Evolutionary conservation across 2,113 vertebrate genomes (phyloP), one percentile per base, ranked within the genome.

Genomic region (Albula goreensis): DNA sequence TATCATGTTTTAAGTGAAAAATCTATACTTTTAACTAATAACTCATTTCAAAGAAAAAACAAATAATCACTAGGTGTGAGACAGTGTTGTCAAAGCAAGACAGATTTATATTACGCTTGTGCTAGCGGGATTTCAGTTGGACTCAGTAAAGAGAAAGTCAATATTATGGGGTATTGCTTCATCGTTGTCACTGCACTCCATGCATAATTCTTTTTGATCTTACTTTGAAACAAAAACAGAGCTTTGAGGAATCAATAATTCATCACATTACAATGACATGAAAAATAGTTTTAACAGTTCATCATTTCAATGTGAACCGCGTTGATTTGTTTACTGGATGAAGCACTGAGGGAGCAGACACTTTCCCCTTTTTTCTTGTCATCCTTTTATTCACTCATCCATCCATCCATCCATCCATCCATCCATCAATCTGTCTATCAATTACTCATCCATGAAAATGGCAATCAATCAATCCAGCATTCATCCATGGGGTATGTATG

Each of bases 181-280:
- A 74, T 74, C 70, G 25, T 74, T 74, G 70, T 74, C 70, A 31
- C 22, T 9, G n/a, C n/a, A 74, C 8, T 74, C 70, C 70, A 74
- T 74, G 70, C 70, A 74, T 74, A 74, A 74, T 74, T 74, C 70
- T 74, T 74, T 74, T 74, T 10, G 70, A 74, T 74, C 70, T 74
- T 74, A 74, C 19, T 22, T n/a, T 70, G 22, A n/a, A 5, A n/a
- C 3, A 74, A 74, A 74, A 74, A 74, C 22, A 31, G 5, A 31
- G 22, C 70, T 74, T 31, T 31, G 12, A 56, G 7, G 12, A 31
- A 74, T 74, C 70, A 74, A 74, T 74, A 74, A 74, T 74, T 74
- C n/a, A 74, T 74, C 19, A 74, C 70, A 74, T 15, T 22, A 66
- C 60, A 66, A 66, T 66, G 60, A 66, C 60, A 66, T 66, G 60